A percentile compares a stretch with the other conserved stretches of the same genome.
Evolutionary conservation across 2,113 vertebrate species (phyloP).

Genomic region (Corythaeola cristata): DNA sequence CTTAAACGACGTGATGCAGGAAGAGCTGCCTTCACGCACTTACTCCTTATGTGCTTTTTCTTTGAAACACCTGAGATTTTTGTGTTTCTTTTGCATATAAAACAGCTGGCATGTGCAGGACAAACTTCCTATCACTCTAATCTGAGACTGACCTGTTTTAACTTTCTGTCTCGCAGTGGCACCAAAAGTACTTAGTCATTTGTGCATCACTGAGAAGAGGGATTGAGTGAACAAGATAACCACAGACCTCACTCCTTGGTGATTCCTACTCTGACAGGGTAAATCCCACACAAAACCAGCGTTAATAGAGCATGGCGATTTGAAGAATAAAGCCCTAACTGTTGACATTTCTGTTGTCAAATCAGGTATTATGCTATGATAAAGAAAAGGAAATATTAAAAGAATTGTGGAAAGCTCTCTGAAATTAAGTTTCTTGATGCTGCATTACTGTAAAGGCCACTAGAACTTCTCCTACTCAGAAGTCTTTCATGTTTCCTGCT

Average conservation of each 20-base stretch:
- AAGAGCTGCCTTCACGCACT: background rate
- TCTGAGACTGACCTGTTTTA: conserved; percentile 53
- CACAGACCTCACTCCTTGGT: conserved; percentile 70
- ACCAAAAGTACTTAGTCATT: conserved; percentile 68
- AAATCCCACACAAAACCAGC: conserved; percentile 76
- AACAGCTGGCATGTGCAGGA: conserved; percentile 2
- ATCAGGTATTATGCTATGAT: conserved; percentile 65
- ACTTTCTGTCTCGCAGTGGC: conserved; percentile 51
- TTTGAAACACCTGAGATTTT: background rate
- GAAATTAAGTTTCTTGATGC: conserved; percentile 68
- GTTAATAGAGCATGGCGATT: conserved; percentile 74
- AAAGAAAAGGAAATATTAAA: conserved; percentile 72
- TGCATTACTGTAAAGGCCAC: conserved; percentile 62
- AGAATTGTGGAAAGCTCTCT: conserved; percentile 56
- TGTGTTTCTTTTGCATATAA: background rate
- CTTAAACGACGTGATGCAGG: background rate
- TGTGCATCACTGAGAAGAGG: conserved; percentile 70
- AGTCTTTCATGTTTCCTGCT: conserved; percentile 63
- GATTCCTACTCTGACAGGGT: conserved; percentile 72
- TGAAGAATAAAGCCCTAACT: conserved; percentile 74
- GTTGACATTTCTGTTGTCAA: conserved; percentile 77
- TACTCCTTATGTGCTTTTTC: background rate
- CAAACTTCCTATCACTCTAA: background rate
- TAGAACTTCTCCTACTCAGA: conserved; percentile 48
- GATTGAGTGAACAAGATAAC: conserved; percentile 74